Evolutionary conservation across 2,888 invertebrate genomes (phyloP).

Genomic region (Tipula lateralis): DNA sequence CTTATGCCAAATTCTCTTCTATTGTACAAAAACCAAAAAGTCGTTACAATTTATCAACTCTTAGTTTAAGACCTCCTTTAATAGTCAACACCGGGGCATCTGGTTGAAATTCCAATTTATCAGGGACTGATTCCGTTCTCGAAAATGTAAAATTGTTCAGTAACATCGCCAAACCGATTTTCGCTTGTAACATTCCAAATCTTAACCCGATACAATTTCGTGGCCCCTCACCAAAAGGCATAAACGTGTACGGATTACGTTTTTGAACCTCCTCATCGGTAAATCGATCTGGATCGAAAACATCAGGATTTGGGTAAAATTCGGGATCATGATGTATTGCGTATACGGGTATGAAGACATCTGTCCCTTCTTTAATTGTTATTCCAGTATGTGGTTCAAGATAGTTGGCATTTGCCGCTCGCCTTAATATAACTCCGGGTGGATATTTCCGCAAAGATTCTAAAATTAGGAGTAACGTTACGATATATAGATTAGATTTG

Average conservation of each 20-base stretch:
- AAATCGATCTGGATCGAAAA: constrained; percentile 60
- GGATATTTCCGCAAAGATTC: constrained; percentile 56
- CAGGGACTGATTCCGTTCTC: constrained; percentile 36
- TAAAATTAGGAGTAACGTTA: constrained; percentile 42
- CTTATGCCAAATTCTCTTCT: no score
- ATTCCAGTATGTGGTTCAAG: constrained; percentile 49
- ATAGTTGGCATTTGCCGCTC: constrained; percentile 50
- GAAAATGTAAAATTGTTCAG: constrained; percentile 33
- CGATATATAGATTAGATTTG: no score
- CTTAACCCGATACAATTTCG: constrained; percentile 47
- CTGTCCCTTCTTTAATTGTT: constrained; percentile 51
- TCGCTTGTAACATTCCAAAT: constrained; percentile 42
- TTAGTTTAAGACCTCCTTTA: constrained; percentile 40
- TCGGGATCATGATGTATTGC: constrained; percentile 59
- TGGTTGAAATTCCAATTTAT: constrained; percentile 40
- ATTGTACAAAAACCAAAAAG: no score
- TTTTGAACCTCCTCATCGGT: constrained; percentile 51
- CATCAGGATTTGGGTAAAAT: constrained; percentile 57
- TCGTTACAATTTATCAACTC: constrained; percentile 39
- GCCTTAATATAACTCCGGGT: constrained; percentile 50
- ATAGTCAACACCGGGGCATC: constrained; percentile 39
- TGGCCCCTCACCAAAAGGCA: constrained; percentile 50
- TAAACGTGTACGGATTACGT: constrained; percentile 43
- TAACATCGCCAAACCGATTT: constrained; percentile 33
- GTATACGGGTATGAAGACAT: constrained; percentile 54